Evolutionary conservation across 2,113 vertebrate species (phyloP), one percentile per base, ranked within the genome.

Genomic region (Oncorhynchus masou): DNA sequence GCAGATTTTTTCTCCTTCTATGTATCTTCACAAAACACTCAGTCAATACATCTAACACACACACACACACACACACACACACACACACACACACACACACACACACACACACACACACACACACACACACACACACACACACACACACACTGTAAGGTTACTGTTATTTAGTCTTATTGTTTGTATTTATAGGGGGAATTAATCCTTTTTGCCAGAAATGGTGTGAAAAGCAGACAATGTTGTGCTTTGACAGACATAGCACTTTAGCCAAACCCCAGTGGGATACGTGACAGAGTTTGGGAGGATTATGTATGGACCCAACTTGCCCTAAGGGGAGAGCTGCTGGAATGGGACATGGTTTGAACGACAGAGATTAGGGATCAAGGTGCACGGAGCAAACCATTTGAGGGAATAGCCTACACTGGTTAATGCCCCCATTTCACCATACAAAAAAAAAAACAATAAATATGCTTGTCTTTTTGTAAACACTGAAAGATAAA

Each of bases 341-440:
- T 90, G 77, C 70, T 85, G 84, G 78, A 85, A 79, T 73, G 86
- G 83, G 82, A 82, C 79, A 85, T 85, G 79, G 87, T 88, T 91
- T 87, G 87, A 90, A 88, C 77, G 67, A 62, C 73, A 71, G 88
- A 88, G 92, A 93, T 94, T 94, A 93, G 85, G 88, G 81, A 71
- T 62, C 79, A 71, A 82, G 77, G 85, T 85, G 78, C 68, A 62
- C 79, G 59, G 68, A 62, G 81, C 51, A 64, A 70, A 77, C 59
- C 79, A 70, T 74, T 89, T 86, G 68, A 78, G 79, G 65, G 79
- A 68, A 15, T 60, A 67, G 80, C 68, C 19, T 12, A 65, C 11
- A 24, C 24, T 70, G 84, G 84, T 90, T 84, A 80, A 49, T 51
- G 31, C n/a, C 60, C 29, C 16, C 8, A 2, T 34, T 68, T 54